Percentiles rank a stretch among this genome's conserved stretches.
Conservation (phyloP, 2,797 vertebrate genomes). For the Linurgus olivaceus region DNA sequence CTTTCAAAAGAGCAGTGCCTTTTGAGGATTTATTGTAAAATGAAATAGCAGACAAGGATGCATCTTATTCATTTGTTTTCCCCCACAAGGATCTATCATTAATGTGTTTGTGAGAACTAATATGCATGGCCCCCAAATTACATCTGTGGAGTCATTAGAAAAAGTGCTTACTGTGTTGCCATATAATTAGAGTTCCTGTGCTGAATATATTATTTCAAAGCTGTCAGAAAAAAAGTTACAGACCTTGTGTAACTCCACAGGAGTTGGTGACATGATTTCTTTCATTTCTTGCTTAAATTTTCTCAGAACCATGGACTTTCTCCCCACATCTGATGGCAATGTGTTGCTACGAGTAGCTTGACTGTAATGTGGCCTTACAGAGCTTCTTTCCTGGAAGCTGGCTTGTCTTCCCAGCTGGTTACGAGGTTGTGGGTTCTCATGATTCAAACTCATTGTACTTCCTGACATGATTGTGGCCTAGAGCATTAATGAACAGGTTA, state of each 20-base stretch:
- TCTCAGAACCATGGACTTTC: slow-evolving; percentile 90
- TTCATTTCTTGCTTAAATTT: slow-evolving; percentile 97
- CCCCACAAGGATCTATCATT: slow-evolving; percentile 28
- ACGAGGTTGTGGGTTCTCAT: slow-evolving; percentile 83
- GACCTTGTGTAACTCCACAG: slow-evolving; percentile 98
- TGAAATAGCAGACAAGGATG: slow-evolving; percentile 6
- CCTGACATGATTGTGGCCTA: slow-evolving; percentile 99
- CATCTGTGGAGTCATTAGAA: slow-evolving; percentile 26
- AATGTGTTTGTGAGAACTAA: slow-evolving; percentile 39
- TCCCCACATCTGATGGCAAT: slow-evolving; percentile 89
- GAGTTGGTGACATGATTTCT: slow-evolving; percentile 93
- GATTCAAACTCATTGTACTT: slow-evolving; percentile 94
- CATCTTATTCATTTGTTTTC: slow-evolving; percentile 5
- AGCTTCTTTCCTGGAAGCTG: slow-evolving; percentile 95
- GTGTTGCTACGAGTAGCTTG: slow-evolving; percentile 91
- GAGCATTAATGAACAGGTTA: slow-evolving; percentile 72
- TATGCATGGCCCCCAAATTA: slow-evolving; percentile 11
- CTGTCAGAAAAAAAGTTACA: slow-evolving; percentile 41
- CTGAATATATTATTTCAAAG: slow-evolving; percentile 29
- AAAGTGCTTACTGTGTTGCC: slow-evolving; percentile 40
- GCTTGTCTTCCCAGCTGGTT: slow-evolving; percentile 92
- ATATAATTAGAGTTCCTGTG: slow-evolving; percentile 15
- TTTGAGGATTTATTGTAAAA: slow-evolving; percentile 42
- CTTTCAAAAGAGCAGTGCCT: slow-evolving; percentile 9
- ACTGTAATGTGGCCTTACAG: slow-evolving; percentile 86